Evolutionary conservation across 2,113 vertebrate species (phyloP), one percentile per base, ranked within the genome.

Genomic region (Poeciliopsis occidentalis): DNA sequence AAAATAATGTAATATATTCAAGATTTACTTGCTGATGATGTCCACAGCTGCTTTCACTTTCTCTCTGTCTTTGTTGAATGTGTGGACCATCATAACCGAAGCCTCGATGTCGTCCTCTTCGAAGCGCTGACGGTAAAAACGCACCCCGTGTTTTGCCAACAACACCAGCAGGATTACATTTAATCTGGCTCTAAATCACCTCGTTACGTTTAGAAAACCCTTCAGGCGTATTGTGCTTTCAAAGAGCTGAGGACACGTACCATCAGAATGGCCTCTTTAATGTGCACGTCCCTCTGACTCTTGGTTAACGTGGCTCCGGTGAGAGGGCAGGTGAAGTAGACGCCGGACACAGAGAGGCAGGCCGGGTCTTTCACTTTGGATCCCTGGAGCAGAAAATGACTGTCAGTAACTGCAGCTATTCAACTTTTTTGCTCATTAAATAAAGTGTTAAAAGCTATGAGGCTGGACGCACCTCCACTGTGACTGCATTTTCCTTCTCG

Each of bases 31-130:
- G 92, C 96, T 96, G 2, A 97, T 95, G 79, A 98, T 97, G 75
- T 99, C 98, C 85, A 97, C 94, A 0, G 97, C 97, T 8, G 90
- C 78, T 44, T 95, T 98, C 17, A 98, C 95, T 76, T 93, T 96
- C 29, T 98, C 97, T 72, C 87, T 91, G 90, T 99, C 97, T 89
- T 94, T 96, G 85, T 98, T 99, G 88, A 98, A 98, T 0, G 97
- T 98, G 89, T 99, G 96, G 61, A 98, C 92, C 96, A 97, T 97
- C 97, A 99, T 97, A 79, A 99, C 93, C 4, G 97, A 97, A 4
- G 97, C 97, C 13, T 95, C 95, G 11, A 98, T 93, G 0, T 94
- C 94, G 60, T 99, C 96, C 1, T 94, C 89, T 0, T 94, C 92
- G 75, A 94, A 97, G 61, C 95, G 93, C 98, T 99, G 90, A 27